Evolutionary conservation across 1,140 invertebrate species (phyloP).

Genomic region (Pteromalus puparum): DNA sequence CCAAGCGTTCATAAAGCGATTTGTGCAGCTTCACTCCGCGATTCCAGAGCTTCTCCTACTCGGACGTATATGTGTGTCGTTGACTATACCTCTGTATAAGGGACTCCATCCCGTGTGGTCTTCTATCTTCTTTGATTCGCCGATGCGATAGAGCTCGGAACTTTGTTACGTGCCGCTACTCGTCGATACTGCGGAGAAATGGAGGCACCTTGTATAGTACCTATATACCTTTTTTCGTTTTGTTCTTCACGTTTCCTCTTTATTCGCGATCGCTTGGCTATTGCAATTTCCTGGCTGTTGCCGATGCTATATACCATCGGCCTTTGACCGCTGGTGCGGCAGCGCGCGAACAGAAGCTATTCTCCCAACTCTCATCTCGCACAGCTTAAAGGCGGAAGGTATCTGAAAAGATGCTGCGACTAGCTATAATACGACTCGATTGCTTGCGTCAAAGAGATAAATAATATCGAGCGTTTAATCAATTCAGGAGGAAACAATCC

Average conservation of each 20-base stretch:
- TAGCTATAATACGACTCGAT: too few species aligned
- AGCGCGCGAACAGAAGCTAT: neutral
- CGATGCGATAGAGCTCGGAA: neutral
- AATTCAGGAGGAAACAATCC: neutral
- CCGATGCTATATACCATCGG: neutral
- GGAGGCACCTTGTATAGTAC: neutral
- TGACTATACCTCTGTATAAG: neutral
- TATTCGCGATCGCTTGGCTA: neutral
- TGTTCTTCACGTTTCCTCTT: neutral
- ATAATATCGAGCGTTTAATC: neutral
- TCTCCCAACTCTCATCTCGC: neutral
- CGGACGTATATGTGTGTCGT: neutral
- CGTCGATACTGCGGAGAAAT: neutral
- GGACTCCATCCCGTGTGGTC: neutral
- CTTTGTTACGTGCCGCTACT: conserved; percentile 1
- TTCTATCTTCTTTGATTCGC: conserved; percentile 12
- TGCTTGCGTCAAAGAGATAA: neutral
- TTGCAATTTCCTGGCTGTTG: conserved; percentile 35
- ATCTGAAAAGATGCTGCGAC: neutral
- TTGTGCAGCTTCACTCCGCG: conserved; percentile 45
- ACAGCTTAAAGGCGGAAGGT: neutral
- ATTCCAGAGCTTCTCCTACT: neutral
- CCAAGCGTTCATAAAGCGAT: conserved; percentile 65
- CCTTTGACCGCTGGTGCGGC: conserved; percentile 23
- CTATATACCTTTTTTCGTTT: neutral